These are phyloP conservation scores for Mactra quadrangularis DNA, from an alignment of 1,140 invertebrate species.

Conservation along the genomic window DNA sequence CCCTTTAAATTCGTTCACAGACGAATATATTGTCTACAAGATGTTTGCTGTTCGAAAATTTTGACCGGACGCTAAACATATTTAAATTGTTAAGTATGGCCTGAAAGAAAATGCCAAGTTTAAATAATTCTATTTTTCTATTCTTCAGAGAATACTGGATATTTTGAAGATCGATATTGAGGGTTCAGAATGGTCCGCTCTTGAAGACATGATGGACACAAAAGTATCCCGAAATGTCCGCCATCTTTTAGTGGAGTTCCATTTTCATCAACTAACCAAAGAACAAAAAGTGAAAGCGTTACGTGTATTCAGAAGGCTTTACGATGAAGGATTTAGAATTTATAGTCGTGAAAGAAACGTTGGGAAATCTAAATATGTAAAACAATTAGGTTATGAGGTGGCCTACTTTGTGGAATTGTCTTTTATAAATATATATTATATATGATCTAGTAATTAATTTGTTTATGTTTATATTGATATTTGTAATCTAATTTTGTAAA, in stretches of 20 bases:
- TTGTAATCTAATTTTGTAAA: too few species aligned
- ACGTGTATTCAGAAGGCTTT: slow-evolving; percentile 17
- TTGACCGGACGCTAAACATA: too few species aligned
- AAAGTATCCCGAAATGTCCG: slow-evolving; percentile 26
- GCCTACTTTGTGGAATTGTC: slow-evolving; percentile 7
- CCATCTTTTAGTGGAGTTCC: slow-evolving; percentile 50
- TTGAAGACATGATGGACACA: slow-evolving; percentile 37
- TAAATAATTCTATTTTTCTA: too few species aligned
- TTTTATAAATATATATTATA: too few species aligned
- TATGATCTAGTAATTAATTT: too few species aligned
- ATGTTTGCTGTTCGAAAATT: too few species aligned
- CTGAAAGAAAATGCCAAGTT: too few species aligned
- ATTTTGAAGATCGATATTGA: slow-evolving; percentile 58
- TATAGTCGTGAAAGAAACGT: slow-evolving; percentile 13
- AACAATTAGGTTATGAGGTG: background rate
- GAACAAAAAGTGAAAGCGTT: background rate
- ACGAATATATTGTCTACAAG: too few species aligned
- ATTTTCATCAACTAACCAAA: background rate
- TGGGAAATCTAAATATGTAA: background rate
- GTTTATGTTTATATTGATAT: too few species aligned
- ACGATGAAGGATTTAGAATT: slow-evolving; percentile 35
- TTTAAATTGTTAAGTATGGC: too few species aligned
- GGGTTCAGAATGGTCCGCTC: slow-evolving; percentile 43
- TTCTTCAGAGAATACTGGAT: slow-evolving; percentile 44
- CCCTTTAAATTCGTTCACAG: too few species aligned